phyloP scores from a whole-genome alignment of 2,113 vertebrate genomes.

The Myodes glareolus region DNA sequence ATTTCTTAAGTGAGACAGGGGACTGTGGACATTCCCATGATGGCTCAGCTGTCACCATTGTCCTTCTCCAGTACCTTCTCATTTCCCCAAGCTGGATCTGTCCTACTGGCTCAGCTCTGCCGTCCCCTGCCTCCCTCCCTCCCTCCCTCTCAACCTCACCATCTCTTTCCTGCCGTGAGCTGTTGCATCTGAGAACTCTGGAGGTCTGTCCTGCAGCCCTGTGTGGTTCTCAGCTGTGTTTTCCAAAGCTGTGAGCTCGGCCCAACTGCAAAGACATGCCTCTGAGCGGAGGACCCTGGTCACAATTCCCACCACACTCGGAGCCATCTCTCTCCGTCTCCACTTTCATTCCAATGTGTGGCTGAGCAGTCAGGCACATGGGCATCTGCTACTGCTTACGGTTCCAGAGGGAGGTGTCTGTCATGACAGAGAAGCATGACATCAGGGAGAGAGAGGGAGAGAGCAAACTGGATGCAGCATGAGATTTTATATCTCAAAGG shows the following conservation, averaged over 20 bases:
- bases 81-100: not conserved
- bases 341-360: fast-evolving
- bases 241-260: not conserved
- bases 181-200: not conserved
- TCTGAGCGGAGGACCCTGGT: not conserved
- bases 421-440: not conserved
- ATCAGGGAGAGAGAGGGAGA: not conserved
- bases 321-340: fast-evolving
- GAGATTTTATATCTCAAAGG: not conserved
- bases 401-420: not conserved
- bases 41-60: fast-evolving
- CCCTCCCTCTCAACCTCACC: fast-evolving
- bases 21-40: fast-evolving
- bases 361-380: fast-evolving
- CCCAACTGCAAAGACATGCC: not conserved
- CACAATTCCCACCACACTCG: fast-evolving
- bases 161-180: not conserved
- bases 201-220: not conserved
- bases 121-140: fast-evolving
- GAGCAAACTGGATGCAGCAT: no score
- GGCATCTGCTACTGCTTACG: not conserved
- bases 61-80: not conserved
- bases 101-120: not conserved
- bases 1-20: not conserved
- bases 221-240: not conserved